Conservation (phyloP, 1,140 invertebrate species). For the Drosophila miranda region DNA sequence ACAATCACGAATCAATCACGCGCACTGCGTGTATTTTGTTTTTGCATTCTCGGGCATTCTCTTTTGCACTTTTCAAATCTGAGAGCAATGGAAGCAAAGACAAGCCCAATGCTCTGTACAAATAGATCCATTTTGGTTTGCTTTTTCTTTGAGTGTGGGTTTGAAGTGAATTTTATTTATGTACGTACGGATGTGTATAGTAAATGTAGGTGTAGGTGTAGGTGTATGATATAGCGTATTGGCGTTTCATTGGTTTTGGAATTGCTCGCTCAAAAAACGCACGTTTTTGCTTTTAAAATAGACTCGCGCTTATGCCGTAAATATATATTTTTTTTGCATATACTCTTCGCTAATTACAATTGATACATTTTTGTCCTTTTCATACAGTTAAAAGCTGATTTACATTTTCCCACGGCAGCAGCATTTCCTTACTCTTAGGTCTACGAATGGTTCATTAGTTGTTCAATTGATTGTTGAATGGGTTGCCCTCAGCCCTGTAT, state of each 20-base stretch:
- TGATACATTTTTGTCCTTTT: conserved; percentile 11
- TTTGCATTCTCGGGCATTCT: no score
- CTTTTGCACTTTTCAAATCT: no score
- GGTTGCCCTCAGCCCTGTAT: no score
- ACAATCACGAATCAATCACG: no score
- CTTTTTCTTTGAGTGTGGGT: conserved; percentile 13
- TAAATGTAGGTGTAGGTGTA: conserved; percentile 2
- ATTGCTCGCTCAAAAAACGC: conserved; percentile 22
- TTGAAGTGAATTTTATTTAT: conserved; percentile 24
- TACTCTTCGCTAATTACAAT: conserved; percentile 49
- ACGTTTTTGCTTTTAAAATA: conserved; percentile 32
- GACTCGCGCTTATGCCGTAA: conserved; percentile 34
- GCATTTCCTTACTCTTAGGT: no score
- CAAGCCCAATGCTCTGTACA: conserved; percentile 25
- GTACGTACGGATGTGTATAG: conserved; percentile 18
- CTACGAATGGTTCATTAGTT: no score
- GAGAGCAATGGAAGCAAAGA: no score
- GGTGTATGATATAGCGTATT: conserved; percentile 21
- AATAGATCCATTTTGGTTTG: conserved; percentile 27
- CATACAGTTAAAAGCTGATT: conserved; percentile 5
- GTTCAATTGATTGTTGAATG: no score
- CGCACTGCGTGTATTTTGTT: no score
- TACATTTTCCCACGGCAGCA: conserved; percentile 5
- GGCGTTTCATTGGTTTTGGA: conserved; percentile 18
- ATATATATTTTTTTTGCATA: conserved; percentile 36